Base-by-base conservation (phyloP, 2,113 vertebrate species). In the Brienomyrus brachyistius region DNA sequence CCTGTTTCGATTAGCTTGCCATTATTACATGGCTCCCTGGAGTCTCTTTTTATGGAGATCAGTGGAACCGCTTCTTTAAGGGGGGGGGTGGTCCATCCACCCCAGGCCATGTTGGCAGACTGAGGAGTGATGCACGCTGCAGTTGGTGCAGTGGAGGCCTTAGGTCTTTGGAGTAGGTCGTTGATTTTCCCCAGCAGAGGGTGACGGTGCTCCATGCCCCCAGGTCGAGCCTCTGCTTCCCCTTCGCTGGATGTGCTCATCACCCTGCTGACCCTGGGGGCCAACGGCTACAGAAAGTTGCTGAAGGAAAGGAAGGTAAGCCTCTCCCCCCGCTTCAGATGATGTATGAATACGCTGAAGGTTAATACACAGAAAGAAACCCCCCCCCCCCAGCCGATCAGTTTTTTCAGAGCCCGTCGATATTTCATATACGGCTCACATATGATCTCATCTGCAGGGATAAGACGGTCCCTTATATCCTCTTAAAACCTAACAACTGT, bases 171-270 rank as follows among this genome's bases (percentile, higher is more conserved):
- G 77, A 50, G 56, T 27, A 54, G 43, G 10, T 59, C 70, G 5
- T 21, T 21, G 54, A 9, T 59, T 23, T 23, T 62, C 31, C 52
- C 19, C 45, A 23, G 88, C 17, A 6, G 31, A 51, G 23, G 35
- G 48, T 80, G n/a, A 82, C 31, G 6, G n/a, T 82, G n/a, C 27
- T 88, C 17, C 21, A 21, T 89, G 17, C 74, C 48, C 92, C 74
- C 92, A 99, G 98, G 98, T 91, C 97, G 98, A 94, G 98, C 98
- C 2, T 99, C 98, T 1, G 97, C 98, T 0, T 98, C 98, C 6
- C 98, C 98, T 84, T 99, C 98, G 84, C 96, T 99, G 90, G 98
- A 99, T 82, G 95, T 98, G 91, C 97, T 99, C 90, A 98, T 99
- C 91, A 99, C 98, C 1, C 95, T 99, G 89, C 95, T 99, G 88